Base-by-base conservation (phyloP, 1,140 invertebrate genomes). In the Drosophila rufa region DNA sequence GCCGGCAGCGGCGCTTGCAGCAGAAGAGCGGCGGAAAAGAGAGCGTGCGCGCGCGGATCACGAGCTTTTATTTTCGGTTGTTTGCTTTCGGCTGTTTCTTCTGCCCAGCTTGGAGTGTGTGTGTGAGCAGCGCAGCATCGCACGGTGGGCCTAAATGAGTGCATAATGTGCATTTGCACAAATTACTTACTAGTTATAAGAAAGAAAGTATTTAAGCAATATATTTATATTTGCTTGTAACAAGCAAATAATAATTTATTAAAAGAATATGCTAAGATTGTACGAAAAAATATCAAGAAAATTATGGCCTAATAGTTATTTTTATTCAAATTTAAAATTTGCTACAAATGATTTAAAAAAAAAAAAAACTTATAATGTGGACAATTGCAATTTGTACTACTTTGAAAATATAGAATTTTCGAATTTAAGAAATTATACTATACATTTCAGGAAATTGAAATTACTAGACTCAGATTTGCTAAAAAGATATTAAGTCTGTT, bases 51-150 rank as follows among this genome's bases (percentile, higher is more conserved):
- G 48, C 60, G 11, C 45, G 40, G 79, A 69, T 75, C 80, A 69
- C 55, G 51, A 84, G 76, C 66, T 85, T 84, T 84, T 68, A 50
- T 61, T 60, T 50, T 58, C 66, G 50, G 45, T 53, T 73, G 40
- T 69, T 60, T 53, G 66, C n/a, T 53, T 66, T 66, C 43, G 61
- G 36, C 47, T 11, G 47, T 59, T 45, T 73, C 51, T 59, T 59
- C 53, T 69, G 40, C 36, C n/a, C 65, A 48, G 65, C 57, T 40
- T 59, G 36, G n/a, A 57, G 59, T 27, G 19, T 12, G 15, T 58
- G 30, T 46, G 67, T 66, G 3, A 38, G 51, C 56, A 46, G 69
- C 58, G 36, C 56, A 74, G 56, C 62, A 53, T 75, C 61, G 73
- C 74, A 78, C 75, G 27, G 64, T 78, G 75, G 73, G 43, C 2